A percentile compares a stretch with the other conserved stretches of the same genome.
Conservation (phyloP, 2,888 invertebrate species). For the Teinopalpus imperialis region DNA sequence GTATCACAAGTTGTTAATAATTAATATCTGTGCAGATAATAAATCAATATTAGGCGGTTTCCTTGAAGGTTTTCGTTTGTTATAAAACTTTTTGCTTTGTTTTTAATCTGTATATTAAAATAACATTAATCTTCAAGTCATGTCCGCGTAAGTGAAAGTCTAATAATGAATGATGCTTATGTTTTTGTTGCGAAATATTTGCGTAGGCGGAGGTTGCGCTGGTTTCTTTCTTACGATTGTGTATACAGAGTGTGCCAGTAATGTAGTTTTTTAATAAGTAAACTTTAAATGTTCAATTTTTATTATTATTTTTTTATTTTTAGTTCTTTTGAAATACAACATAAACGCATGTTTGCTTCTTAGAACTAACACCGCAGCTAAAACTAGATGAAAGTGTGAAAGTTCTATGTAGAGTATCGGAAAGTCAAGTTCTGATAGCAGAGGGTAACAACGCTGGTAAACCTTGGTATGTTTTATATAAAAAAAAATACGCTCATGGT, state of each 20-base stretch:
- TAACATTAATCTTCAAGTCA: conserved; percentile 2
- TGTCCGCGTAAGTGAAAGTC: conserved; percentile 19
- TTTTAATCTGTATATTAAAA: conserved; percentile 15
- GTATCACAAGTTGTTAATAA: too few species aligned
- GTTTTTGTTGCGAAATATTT: conserved; percentile 19
- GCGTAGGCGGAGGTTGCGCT: conserved; percentile 16
- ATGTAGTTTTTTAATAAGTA: background rate
- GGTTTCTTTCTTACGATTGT: conserved; percentile 10
- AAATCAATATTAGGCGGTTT: conserved; percentile 1
- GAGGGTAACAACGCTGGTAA: too few species aligned
- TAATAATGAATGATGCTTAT: conserved; percentile 18
- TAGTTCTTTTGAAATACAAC: too few species aligned
- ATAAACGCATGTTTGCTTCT: too few species aligned
- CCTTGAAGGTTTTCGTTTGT: background rate
- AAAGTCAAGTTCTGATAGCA: too few species aligned
- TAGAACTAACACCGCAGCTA: too few species aligned
- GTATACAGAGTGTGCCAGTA: conserved; percentile 3
- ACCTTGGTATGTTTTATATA: too few species aligned
- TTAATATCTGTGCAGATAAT: background rate
- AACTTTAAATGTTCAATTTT: too few species aligned
- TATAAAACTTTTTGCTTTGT: conserved; percentile 6
- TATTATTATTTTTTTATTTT: too few species aligned
- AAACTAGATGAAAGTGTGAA: too few species aligned
- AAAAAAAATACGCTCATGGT: too few species aligned
- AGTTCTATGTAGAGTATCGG: too few species aligned